Evolutionary conservation across 2,797 vertebrate genomes (phyloP).

Genomic region (Malacoraja senta): DNA sequence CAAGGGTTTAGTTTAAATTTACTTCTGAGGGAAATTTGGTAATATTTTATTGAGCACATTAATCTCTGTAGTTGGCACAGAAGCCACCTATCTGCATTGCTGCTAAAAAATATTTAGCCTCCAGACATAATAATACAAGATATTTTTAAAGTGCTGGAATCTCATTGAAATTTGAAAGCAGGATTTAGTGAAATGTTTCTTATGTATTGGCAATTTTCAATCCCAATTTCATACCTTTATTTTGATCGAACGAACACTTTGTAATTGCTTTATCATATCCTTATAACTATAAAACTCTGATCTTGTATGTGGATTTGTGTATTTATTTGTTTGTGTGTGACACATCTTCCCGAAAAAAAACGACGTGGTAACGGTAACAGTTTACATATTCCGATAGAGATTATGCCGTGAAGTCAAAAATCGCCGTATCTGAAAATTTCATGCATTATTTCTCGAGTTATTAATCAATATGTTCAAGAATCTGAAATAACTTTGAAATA

Average conservation of each 20-base stretch:
- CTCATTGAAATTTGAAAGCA: background rate
- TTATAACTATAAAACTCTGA: too few relatives aligned
- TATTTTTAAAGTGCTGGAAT: slow-evolving; percentile 50
- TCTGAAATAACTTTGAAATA: too few relatives aligned
- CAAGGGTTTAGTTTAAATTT: slow-evolving; percentile 1
- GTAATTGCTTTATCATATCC: too few relatives aligned
- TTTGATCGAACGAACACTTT: background rate
- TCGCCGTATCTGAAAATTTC: too few relatives aligned
- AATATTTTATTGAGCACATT: slow-evolving; percentile 13
- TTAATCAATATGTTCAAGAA: too few relatives aligned
- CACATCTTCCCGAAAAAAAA: too few relatives aligned
- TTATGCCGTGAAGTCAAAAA: too few relatives aligned
- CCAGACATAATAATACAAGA: slow-evolving; percentile 52
- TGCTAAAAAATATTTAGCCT: slow-evolving; percentile 57
- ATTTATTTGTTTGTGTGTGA: too few relatives aligned
- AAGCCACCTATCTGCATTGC: slow-evolving; percentile 57
- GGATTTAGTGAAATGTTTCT: slow-evolving; percentile 3
- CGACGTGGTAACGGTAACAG: too few relatives aligned
- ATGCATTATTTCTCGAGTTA: too few relatives aligned
- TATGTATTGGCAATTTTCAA: background rate
- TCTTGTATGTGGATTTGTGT: too few relatives aligned
- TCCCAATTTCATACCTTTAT: background rate
- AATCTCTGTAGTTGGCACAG: slow-evolving; percentile 50
- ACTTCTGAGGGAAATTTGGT: slow-evolving; percentile 16
- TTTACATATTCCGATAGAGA: too few relatives aligned